Base-by-base conservation (phyloP, 2,888 invertebrate species). In the Dryocosmus kuriphilus region DNA sequence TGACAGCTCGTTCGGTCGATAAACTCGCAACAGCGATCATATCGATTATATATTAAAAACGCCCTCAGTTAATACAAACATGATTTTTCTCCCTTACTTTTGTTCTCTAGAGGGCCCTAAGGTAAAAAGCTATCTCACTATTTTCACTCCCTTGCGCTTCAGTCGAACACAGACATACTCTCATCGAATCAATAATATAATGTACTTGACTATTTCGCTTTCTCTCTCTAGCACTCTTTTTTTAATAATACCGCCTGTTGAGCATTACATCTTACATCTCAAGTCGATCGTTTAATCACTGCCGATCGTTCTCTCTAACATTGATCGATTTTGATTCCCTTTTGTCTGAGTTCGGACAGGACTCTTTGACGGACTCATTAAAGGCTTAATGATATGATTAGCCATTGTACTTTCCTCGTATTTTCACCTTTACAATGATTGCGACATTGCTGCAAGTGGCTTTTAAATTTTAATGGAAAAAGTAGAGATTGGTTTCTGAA, bases 341-440 rank as follows among this genome's bases (percentile, higher is more conserved):
- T 41, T 41, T 46, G 16, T 41, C 41, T 67, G 41, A 24, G 27
- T 61, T 85, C 78, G 82, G 82, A 86, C 87, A 84, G 80, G 80
- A 81, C 80, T 80, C 81, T 82, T 82, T 81, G 85, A 86, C 84
- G 87, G 86, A 86, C 83, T 84, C 86, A 83, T 83, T 46, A 46
- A 46, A 27, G 67, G 41, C 67, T 67, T 30, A 84, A 80, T 88
- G 88, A 89, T 89, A 89, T 89, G 89, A 88, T 83, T 86, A 83
- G 85, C 87, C 86, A 77, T 87, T 88, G 85, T 86, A 87, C 85
- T 86, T 84, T 80, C 77, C 78, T 81, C 51, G 78, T 79, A 77
- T 81, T 77, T 84, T 71, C 30, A 27, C n/a, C 27, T 67, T 67
- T 67, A 46, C 8, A 41, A 24, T 8, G 19, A 67, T 67, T 67